Percentiles rank a stretch among this genome's conserved stretches.
phyloP scores from a whole-genome alignment of 2,113 vertebrate species.

The Leptosomus discolor region DNA sequence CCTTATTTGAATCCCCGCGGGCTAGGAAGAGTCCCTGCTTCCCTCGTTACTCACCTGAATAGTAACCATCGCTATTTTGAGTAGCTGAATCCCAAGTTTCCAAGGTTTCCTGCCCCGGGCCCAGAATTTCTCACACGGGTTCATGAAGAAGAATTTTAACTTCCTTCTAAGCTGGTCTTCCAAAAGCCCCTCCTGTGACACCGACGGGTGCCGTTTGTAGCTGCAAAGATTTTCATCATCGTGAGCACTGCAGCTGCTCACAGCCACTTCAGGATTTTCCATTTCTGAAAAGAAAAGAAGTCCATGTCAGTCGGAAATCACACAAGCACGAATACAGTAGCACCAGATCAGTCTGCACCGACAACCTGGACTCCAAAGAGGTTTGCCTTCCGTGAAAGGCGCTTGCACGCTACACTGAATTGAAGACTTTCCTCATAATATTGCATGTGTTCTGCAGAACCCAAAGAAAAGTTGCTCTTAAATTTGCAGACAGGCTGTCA shows the following conservation, averaged over 20 bases:
- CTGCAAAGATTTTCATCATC: slow-evolving; percentile 51
- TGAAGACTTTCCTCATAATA: background rate
- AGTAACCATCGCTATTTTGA: slow-evolving; percentile 91
- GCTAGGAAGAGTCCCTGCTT: background rate
- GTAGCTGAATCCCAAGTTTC: slow-evolving; percentile 90
- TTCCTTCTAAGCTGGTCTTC: slow-evolving; percentile 87
- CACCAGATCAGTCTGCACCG: background rate
- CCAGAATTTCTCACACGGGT: slow-evolving; percentile 92
- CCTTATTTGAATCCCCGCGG: background rate
- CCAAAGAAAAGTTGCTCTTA: background rate
- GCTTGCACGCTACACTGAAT: background rate
- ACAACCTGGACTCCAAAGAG: background rate
- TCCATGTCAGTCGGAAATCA: background rate
- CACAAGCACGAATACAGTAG: background rate
- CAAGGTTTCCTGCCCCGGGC: slow-evolving; percentile 92
- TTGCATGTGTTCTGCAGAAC: background rate
- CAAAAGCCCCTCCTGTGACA: slow-evolving; percentile 61
- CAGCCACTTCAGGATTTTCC: slow-evolving; percentile 60
- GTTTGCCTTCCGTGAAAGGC: background rate
- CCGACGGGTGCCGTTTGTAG: slow-evolving; percentile 21
- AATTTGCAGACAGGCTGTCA: background rate
- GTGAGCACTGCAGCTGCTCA: slow-evolving; percentile 17
- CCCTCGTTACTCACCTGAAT: slow-evolving; percentile 77
- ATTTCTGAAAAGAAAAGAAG: slow-evolving; percentile 60
- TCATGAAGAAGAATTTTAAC: slow-evolving; percentile 97